These are phyloP conservation scores for Ferrisia virgata DNA, from an alignment of 2,888 invertebrate genomes.

Conservation along the genomic window DNA sequence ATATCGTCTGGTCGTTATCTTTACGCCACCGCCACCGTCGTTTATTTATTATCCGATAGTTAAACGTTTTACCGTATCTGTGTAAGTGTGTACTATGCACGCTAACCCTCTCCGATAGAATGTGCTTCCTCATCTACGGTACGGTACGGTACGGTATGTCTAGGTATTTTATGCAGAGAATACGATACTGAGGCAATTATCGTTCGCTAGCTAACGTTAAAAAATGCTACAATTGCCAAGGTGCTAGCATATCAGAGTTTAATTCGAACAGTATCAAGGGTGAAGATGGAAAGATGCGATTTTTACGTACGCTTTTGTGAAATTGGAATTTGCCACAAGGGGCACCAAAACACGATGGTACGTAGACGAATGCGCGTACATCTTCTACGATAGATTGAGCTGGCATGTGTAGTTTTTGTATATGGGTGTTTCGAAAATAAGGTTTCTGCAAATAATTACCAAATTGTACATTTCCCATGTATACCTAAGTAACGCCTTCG, in stretches of 20 bases:
- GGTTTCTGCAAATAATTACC: background rate
- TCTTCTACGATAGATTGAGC: background rate
- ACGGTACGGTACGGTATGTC: background rate
- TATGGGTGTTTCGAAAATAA: background rate
- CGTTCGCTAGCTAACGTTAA: too few relatives aligned
- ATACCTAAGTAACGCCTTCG: background rate
- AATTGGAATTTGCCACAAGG: too few relatives aligned
- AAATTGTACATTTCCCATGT: background rate
- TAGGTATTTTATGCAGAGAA: too few relatives aligned
- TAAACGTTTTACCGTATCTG: slow-evolving; percentile 26
- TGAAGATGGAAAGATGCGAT: too few relatives aligned
- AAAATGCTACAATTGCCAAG: too few relatives aligned
- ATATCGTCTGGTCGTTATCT: slow-evolving; percentile 41
- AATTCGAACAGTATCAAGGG: too few relatives aligned
- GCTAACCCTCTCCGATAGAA: background rate
- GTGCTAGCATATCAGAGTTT: too few relatives aligned
- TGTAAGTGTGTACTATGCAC: too few relatives aligned
- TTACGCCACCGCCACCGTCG: background rate
- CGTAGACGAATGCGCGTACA: background rate
- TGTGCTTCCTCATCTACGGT: background rate
- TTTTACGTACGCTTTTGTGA: too few relatives aligned
- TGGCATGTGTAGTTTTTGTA: background rate
- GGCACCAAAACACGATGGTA: too few relatives aligned
- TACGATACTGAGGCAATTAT: too few relatives aligned
- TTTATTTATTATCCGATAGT: slow-evolving; percentile 34